Percentiles rank a stretch among this genome's conserved stretches.
phyloP scores from a whole-genome alignment of 2,797 vertebrate species.

The Amblyopsis hoosieri region DNA sequence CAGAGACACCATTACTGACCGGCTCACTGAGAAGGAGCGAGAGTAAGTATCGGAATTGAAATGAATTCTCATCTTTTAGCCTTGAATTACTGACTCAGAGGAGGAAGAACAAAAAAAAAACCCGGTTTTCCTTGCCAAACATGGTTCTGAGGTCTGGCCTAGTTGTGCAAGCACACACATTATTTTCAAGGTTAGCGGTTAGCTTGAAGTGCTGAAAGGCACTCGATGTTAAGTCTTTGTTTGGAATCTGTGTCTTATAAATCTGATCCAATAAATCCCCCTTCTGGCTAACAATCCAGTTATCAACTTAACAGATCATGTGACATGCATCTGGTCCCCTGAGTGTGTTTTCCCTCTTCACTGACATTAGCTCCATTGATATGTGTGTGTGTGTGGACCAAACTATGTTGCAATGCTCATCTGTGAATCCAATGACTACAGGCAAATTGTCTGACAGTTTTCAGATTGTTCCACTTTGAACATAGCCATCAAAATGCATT shows the following conservation, averaged over 20 bases:
- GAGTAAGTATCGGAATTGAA: slow-evolving; percentile 84
- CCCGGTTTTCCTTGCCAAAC: not conserved
- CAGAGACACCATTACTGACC: slow-evolving; percentile 98
- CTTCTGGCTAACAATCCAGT: not conserved
- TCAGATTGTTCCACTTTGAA: not conserved
- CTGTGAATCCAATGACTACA: not conserved
- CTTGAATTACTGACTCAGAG: not conserved
- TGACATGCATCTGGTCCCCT: not conserved
- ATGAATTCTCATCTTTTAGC: too few relatives aligned
- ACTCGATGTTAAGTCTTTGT: not conserved
- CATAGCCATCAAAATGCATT: slow-evolving; percentile 1
- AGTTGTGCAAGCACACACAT: too few relatives aligned
- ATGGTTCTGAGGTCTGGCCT: too few relatives aligned
- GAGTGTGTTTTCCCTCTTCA: not conserved
- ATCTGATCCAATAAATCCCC: not conserved
- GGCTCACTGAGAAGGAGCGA: slow-evolving; percentile 94
- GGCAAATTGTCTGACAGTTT: not conserved
- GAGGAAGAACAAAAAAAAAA: not conserved
- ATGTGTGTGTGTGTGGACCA: not conserved
- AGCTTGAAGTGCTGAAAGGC: not conserved
- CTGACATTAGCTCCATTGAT: not conserved
- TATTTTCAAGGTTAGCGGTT: too few relatives aligned
- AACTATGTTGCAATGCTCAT: not conserved
- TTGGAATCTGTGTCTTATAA: not conserved
- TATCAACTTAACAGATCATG: not conserved